phyloP scores from a whole-genome alignment of 2,113 vertebrate genomes.

The Neodontobutis hainanensis region DNA sequence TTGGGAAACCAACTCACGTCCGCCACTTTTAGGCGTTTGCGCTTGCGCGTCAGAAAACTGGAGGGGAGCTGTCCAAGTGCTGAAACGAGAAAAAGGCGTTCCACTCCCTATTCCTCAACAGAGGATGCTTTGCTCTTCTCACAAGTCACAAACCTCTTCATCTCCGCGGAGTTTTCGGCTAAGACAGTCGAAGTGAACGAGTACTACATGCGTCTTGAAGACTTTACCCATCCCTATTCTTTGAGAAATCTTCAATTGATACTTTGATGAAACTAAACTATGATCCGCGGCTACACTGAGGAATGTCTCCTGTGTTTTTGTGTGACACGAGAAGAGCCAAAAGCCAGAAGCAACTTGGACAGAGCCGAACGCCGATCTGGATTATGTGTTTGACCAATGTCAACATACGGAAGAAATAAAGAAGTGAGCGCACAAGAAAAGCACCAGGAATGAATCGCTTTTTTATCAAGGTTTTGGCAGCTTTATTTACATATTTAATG shows the following conservation, averaged over 20 bases:
- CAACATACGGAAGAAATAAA: constrained; percentile 75
- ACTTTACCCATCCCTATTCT: constrained; percentile 39
- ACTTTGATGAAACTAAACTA: constrained; percentile 77
- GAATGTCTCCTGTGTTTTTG: constrained; percentile 63
- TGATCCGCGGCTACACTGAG: constrained; percentile 83
- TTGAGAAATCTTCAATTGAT: constrained; percentile 65
- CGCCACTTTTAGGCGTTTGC: constrained; percentile 68
- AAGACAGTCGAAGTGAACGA: constrained; percentile 3
- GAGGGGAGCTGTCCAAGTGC: constrained; percentile 85
- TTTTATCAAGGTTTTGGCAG: constrained; percentile 90
- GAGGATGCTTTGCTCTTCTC: constrained; percentile 55
- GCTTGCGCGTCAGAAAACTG: constrained; percentile 83
- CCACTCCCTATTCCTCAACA: constrained; percentile 72
- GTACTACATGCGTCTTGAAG: constrained; percentile 37
- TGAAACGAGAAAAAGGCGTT: constrained; percentile 81
- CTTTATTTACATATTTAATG: constrained; percentile 92
- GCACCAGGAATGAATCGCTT: constrained; percentile 94
- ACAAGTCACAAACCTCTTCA: constrained; percentile 21
- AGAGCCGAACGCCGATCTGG: constrained; percentile 58
- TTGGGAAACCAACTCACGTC: constrained; percentile 75
- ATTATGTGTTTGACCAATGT: constrained; percentile 72
- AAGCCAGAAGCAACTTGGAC: constrained; percentile 50
- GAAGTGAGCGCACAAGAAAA: constrained; percentile 82
- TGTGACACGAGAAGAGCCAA: constrained; percentile 53
- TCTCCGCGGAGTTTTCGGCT: constrained; percentile 10